phyloP scores from a whole-genome alignment of 2,888 invertebrate genomes.

The Blastobasis lacticolella region DNA sequence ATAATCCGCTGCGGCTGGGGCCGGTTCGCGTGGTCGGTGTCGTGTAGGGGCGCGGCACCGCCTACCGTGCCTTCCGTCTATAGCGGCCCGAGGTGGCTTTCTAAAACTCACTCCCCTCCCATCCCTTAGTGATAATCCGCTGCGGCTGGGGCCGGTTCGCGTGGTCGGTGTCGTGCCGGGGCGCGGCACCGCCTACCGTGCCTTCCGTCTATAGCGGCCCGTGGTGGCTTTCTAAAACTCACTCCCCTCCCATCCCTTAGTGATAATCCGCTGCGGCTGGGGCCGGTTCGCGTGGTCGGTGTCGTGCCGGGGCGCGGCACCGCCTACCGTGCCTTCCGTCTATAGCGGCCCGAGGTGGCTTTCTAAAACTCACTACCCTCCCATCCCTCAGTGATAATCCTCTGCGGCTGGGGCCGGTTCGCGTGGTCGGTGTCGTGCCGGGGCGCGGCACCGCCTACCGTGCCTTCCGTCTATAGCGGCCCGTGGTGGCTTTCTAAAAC shows the following conservation, averaged over 20 bases:
- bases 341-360: too few species aligned
- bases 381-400: slow-evolving; percentile 80
- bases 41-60: slow-evolving; percentile 91
- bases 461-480: too few species aligned
- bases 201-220: too few species aligned
- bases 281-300: slow-evolving; percentile 97
- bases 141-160: slow-evolving; percentile 96
- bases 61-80: too few species aligned
- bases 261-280: slow-evolving; percentile 93
- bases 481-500: too few species aligned
- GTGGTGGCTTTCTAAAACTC: too few species aligned
- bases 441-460: slow-evolving; percentile 82
- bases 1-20: slow-evolving; percentile 95
- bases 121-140: slow-evolving; percentile 80
- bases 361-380: too few species aligned
- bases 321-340: too few species aligned
- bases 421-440: slow-evolving; percentile 94
- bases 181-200: slow-evolving; percentile 78
- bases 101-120: too few species aligned
- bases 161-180: slow-evolving; percentile 93
- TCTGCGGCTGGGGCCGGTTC: slow-evolving; percentile 95
- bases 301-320: slow-evolving; percentile 90
- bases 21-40: slow-evolving; percentile 95
- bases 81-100: too few species aligned
- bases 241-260: too few species aligned